phyloP scores from a whole-genome alignment of 1,140 invertebrate species.

The Agrypnia vestita region DNA sequence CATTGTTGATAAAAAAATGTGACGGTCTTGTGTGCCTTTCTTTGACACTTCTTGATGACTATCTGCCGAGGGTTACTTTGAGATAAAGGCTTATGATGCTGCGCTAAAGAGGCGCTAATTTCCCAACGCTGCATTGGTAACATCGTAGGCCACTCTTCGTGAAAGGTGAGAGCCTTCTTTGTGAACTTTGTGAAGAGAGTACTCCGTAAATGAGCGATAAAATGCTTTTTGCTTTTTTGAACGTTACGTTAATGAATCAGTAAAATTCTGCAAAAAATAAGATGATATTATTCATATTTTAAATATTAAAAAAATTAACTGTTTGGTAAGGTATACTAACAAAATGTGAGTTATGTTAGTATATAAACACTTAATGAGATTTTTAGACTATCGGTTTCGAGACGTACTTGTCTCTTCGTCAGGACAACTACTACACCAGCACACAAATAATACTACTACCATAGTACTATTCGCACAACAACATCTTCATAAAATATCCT shows the following conservation, averaged over 20 bases:
- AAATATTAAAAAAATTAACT: too few relatives aligned
- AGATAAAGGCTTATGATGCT: constrained; percentile 6
- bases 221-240: neutral
- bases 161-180: constrained; percentile 23
- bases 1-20: too few relatives aligned
- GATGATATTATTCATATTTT: too few relatives aligned
- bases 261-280: neutral
- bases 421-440: too few relatives aligned
- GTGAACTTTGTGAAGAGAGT: constrained; percentile 18
- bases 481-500: too few relatives aligned
- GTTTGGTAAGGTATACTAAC: too few relatives aligned
- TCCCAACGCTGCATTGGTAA: neutral
- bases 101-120: constrained; percentile 22
- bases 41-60: neutral
- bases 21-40: neutral
- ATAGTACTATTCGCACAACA: too few relatives aligned
- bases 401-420: too few relatives aligned
- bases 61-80: neutral
- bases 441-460: too few relatives aligned
- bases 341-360: too few relatives aligned
- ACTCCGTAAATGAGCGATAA: neutral
- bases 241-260: constrained; percentile 5
- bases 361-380: too few relatives aligned
- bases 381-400: too few relatives aligned
- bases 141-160: neutral